Evolutionary conservation across 2,888 invertebrate species (phyloP), one percentile per base, ranked within the genome.

Genomic region (Amiota mariae): DNA sequence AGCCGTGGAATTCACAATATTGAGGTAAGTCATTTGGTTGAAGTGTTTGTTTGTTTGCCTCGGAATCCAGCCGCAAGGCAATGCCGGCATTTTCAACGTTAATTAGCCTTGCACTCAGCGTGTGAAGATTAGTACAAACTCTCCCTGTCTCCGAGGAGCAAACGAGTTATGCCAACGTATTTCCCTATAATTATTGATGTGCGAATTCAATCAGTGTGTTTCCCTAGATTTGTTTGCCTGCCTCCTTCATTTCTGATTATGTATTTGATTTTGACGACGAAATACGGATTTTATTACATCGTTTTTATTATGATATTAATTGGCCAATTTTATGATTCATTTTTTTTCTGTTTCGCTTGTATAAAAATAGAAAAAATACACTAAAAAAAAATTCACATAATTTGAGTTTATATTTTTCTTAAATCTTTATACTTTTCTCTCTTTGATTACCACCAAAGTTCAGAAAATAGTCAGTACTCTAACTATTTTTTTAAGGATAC

Each of bases 131-230:
- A 48, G 18, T 2, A 36, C 36, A 73, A 73, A 71, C n/a, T 20
- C 54, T 24, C 36, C 36, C 6, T 36, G 4, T 36, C 36, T 36
- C 36, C 6, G 64, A 74, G 54, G 54, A 12, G 54, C 54, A 51
- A 51, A n/a, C 3, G 24, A 6, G 20, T 1, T 15, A 20, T 20
- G n/a, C 59, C 49, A 12, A 20, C 13, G 15, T 49, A 18, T 75
- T 75, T 75, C 73, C 73, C 48, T 71, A 75, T 68, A 75, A 66
- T 73, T 71, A 59, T 72, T 47, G 57, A 15, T 20, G 36, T 36
- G 24, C 51, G 46, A 51, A 54, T 6, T 36, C 36, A 54, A 18
- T 15, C 15, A 59, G 11, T 47, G 10, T 10, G 47, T 64, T n/a
- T 36, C 36, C 13, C 11, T 9, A 18, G 1, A 18, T 46, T 63